Percentiles rank a stretch among this genome's conserved stretches.
phyloP scores from a whole-genome alignment of 64 coral and sea anemone genomes.

The Trachythela sp. region DNA sequence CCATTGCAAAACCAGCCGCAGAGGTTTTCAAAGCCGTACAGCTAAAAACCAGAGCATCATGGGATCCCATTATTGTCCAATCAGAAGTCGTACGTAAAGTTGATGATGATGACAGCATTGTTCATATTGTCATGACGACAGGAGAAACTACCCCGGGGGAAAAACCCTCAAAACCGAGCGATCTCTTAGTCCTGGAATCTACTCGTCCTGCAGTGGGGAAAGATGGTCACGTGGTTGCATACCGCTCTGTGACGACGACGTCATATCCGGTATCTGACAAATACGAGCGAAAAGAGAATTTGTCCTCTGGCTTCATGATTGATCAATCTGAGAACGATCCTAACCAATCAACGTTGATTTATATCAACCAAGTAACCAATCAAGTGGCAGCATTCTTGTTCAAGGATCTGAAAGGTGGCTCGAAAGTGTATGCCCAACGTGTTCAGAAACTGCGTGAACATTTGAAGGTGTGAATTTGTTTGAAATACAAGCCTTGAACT shows the following conservation, averaged over 20 bases:
- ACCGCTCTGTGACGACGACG: constrained; percentile 50
- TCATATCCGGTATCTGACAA: constrained; percentile 42
- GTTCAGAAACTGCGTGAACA: constrained; percentile 16
- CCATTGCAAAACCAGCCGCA: too few species aligned
- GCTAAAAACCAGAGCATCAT: too few species aligned
- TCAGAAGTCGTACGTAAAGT: too few species aligned
- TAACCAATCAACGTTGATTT: constrained; percentile 39
- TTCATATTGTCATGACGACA: too few species aligned
- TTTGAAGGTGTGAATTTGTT: too few species aligned
- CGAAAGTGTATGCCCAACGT: constrained; percentile 43
- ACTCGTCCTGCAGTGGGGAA: constrained; percentile 23
- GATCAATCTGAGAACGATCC: constrained; percentile 15
- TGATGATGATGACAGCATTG: too few species aligned
- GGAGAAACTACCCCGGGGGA: too few species aligned
- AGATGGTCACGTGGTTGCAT: constrained; percentile 65
- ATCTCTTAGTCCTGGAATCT: too few species aligned
- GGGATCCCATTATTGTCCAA: too few species aligned
- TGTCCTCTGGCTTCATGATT: constrained; percentile 64
- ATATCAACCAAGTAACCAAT: constrained; percentile 68
- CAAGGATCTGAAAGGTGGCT: constrained; percentile 45
- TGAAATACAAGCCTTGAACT: too few species aligned
- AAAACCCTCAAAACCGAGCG: too few species aligned
- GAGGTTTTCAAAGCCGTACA: too few species aligned
- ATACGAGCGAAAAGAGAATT: constrained; percentile 54
- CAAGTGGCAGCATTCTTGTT: constrained; percentile 52